Evolutionary conservation across 2,888 invertebrate species (phyloP).

Genomic region (Rhodophaea formosa): DNA sequence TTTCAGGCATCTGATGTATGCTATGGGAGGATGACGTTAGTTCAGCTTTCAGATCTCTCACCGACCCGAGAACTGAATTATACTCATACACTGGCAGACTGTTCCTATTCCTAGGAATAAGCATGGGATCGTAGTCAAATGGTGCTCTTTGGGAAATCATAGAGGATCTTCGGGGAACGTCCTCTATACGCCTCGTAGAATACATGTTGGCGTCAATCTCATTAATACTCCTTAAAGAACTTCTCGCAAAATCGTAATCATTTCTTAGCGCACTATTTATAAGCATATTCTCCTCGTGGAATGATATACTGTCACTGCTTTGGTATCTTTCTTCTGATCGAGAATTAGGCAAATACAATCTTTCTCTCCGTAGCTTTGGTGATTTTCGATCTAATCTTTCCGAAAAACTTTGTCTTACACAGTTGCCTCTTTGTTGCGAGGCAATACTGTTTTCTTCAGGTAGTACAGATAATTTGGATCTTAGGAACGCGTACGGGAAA

Average conservation of each 20-base stretch:
- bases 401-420: slow-evolving; percentile 77
- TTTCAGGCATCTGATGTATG: slow-evolving; percentile 79
- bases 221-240: slow-evolving; percentile 70
- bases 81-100: slow-evolving; percentile 77
- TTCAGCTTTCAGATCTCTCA: slow-evolving; percentile 66
- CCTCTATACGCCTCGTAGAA: slow-evolving; percentile 54
- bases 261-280: slow-evolving; percentile 61
- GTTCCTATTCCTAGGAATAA: slow-evolving; percentile 73
- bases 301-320: slow-evolving; percentile 74
- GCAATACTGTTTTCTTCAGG: slow-evolving; percentile 86
- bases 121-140: slow-evolving; percentile 74
- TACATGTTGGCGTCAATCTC: slow-evolving; percentile 60
- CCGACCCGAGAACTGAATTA: slow-evolving; percentile 61
- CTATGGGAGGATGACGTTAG: slow-evolving; percentile 71
- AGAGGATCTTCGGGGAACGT: slow-evolving; percentile 64
- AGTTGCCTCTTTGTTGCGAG: slow-evolving; percentile 71
- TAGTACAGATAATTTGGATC: slow-evolving; percentile 88
- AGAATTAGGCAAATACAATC: slow-evolving; percentile 71
- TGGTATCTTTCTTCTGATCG: slow-evolving; percentile 83
- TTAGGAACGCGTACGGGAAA: slow-evolving; percentile 89
- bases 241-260: slow-evolving; percentile 63
- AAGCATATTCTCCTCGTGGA: slow-evolving; percentile 71
- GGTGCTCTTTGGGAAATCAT: slow-evolving; percentile 72
- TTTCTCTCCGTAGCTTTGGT: slow-evolving; percentile 67
- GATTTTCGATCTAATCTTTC: slow-evolving; percentile 74